Percentiles rank a stretch among this genome's conserved stretches.
These are phyloP conservation scores for Ursus arctos DNA, from an alignment of 2,113 vertebrate species.

Conservation along the genomic window DNA sequence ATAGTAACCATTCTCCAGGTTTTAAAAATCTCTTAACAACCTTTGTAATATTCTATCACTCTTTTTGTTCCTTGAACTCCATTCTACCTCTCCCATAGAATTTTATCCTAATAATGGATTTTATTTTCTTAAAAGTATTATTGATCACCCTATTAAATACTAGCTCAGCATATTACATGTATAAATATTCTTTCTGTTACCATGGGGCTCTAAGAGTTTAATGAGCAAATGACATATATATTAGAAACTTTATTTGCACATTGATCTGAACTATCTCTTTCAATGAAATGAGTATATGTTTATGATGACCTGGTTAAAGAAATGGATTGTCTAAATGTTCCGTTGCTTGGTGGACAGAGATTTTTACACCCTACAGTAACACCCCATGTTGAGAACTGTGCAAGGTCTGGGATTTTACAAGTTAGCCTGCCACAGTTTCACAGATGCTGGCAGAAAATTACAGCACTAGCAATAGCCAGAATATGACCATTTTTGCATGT, in stretches of 20 bases:
- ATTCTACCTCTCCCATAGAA: not conserved
- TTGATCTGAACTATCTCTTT: slow-evolving; percentile 50
- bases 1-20: slow-evolving; percentile 7
- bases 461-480: not conserved
- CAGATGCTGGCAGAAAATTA: not conserved
- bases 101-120: not conserved
- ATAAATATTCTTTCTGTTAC: slow-evolving; percentile 24
- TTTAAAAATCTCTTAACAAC: slow-evolving; percentile 3
- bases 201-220: not conserved
- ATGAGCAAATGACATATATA: not conserved
- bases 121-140: slow-evolving; percentile 25
- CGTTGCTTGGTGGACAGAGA: not conserved
- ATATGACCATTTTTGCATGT: not conserved
- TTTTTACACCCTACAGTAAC: not conserved
- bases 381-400: not conserved
- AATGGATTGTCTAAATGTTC: not conserved
- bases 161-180: not conserved
- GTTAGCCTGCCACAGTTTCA: not conserved
- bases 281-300: slow-evolving; percentile 20
- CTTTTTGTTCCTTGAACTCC: not conserved
- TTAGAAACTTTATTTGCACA: slow-evolving; percentile 9
- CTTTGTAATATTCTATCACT: slow-evolving; percentile 14
- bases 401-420: not conserved
- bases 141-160: slow-evolving; percentile 9
- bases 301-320: not conserved